Percentiles rank a stretch among this genome's conserved stretches.
Conservation (phyloP, 2,888 invertebrate species). For the Agapostemon virescens region DNA sequence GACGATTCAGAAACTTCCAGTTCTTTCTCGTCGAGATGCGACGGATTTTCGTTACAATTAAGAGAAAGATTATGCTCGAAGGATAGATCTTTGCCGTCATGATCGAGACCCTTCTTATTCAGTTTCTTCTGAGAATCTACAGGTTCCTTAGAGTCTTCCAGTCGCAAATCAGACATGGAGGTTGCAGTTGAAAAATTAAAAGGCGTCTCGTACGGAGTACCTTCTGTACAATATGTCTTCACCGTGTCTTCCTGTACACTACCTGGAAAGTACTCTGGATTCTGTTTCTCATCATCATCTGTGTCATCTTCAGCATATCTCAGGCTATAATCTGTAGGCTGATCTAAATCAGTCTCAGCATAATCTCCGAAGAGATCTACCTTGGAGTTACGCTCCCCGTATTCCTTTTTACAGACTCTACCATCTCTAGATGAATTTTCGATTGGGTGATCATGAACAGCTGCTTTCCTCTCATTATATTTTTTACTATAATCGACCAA, state of each 20-base stretch:
- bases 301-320: conserved; percentile 93
- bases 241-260: conserved; percentile 87
- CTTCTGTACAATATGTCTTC: conserved; percentile 95
- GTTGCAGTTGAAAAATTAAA: conserved; percentile 91
- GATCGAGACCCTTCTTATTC: conserved; percentile 62
- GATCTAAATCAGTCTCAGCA: conserved; percentile 94
- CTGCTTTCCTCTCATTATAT: conserved; percentile 78
- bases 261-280: conserved; percentile 72
- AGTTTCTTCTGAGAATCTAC: conserved; percentile 67
- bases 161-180: conserved; percentile 91
- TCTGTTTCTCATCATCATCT: conserved; percentile 81
- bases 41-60: conserved; percentile 48
- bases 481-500: conserved; percentile 84
- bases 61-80: conserved; percentile 35
- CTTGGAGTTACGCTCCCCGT: conserved; percentile 70
- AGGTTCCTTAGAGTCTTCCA: conserved; percentile 77
- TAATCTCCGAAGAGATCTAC: conserved; percentile 83
- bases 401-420: conserved; percentile 68
- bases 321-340: conserved; percentile 95
- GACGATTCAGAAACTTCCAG: conserved; percentile 53
- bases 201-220: conserved; percentile 90
- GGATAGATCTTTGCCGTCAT: conserved; percentile 44
- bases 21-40: conserved; percentile 61
- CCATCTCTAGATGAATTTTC: conserved; percentile 37
- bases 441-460: conserved; percentile 32